phyloP scores from a whole-genome alignment of 2,797 vertebrate species.

The Notolepis coatsorum region DNA sequence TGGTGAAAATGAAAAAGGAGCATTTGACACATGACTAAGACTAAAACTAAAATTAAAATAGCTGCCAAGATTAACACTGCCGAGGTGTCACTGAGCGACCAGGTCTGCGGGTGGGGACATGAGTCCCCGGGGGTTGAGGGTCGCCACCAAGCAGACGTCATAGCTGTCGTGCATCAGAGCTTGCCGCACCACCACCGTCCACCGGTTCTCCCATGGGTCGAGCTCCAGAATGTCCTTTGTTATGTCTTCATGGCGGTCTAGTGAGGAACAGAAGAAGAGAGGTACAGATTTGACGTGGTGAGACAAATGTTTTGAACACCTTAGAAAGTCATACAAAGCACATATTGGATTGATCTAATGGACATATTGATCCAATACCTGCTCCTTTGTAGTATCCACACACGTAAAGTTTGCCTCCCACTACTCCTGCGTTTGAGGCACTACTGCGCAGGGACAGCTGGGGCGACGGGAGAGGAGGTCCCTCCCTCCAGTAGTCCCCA shows the following conservation, averaged over 20 bases:
- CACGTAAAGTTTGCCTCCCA: constrained; percentile 94
- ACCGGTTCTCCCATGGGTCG: constrained; percentile 93
- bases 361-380: constrained; percentile 78
- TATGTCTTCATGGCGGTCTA: constrained; percentile 95
- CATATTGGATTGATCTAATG: too few species aligned
- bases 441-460: constrained; percentile 92
- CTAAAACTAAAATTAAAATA: too few species aligned
- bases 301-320: neutral
- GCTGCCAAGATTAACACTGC: too few species aligned
- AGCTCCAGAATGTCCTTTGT: constrained; percentile 95
- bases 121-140: constrained; percentile 93
- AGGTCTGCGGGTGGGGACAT: constrained; percentile 91
- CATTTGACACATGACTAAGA: too few species aligned
- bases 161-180: constrained; percentile 97
- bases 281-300: neutral
- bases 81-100: constrained; percentile 68
- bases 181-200: constrained; percentile 87
- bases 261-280: constrained; percentile 12
- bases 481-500: constrained; percentile 93
- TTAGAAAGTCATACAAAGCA: neutral
- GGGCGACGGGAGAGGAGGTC: constrained; percentile 88
- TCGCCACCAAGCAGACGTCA: constrained; percentile 95
- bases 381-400: constrained; percentile 96
- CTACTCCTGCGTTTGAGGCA: constrained; percentile 86
- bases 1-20: too few species aligned